Base-by-base conservation (phyloP, 92 coral and sea anemone genomes). In the Pocillopora meandrina region DNA sequence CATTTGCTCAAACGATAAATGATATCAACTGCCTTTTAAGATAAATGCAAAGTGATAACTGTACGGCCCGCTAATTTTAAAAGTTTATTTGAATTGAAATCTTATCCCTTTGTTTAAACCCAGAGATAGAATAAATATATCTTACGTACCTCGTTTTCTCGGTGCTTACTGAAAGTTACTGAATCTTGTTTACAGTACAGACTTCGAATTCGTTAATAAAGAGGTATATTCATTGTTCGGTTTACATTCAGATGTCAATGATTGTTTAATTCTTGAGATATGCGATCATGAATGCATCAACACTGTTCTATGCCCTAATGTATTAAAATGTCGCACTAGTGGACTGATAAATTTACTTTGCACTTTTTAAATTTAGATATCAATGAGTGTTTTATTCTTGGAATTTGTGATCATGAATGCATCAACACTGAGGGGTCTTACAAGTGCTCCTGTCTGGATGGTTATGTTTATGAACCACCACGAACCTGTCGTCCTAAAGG, bases 261-360 rank as follows among this genome's bases (percentile, higher is more conserved):
- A 95, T 35, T 95, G 98, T 61, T 61, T 85, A 71, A 76, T 64
- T 21, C 33, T 72, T 74, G 92, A 88, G 9, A 67, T 71, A 65
- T 95, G 98, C 72, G 98, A 92, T 82, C 98, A 94, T 42, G 21
- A 86, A 35, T 95, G 98, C 73, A 6, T 68, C 42, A 92, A 95
- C 73, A 86, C 83, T 9, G 63, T 26, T 42, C 52, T 3, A 42
- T 42, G 52, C 4, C 52, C 52, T 42, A 42, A 42, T 42, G 0
- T 2, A 42, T 3, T 42, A 42, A 42, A 42, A 42, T 42, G 52
- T 0, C 52, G 52, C 4, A 2, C 5, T 3, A 2, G 4, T 42
- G 52, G 52, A 42, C 0, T 42, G 8, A 42, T 42, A 42, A 33
- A 23, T 52, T 0, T 62, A 20, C 33, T 69, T 34, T 26, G 55